Base-by-base conservation (phyloP, 2,888 invertebrate species). In the Drosophila paranaensis region DNA sequence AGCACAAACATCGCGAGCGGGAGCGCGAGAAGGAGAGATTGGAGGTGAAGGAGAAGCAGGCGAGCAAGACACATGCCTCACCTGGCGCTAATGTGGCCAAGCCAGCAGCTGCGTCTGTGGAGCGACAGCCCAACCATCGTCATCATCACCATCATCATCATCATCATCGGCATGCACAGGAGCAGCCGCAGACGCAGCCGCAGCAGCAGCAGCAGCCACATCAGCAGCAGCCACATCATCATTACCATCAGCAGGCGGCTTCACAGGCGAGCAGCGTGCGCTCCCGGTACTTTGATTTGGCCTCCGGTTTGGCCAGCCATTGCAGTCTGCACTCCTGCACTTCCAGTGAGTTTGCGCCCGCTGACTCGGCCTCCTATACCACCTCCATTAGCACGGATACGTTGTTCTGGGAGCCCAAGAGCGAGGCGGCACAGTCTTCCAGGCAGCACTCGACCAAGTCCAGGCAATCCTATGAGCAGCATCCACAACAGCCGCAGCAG, bases 331-430 rank as follows among this genome's bases (percentile, higher is more conserved):
- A 97, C 88, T 97, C 97, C 0, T 97, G 96, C 88, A 96, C 96
- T 0, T 96, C 96, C 2, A 97, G 96, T 89, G 95, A 95, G 69
- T 93, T 95, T 54, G 96, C 95, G 48, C 94, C 93, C 2, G 96
- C 96, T 45, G 96, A 95, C 84, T 96, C 96, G 43, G 95, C 95
- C 8, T 97, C 97, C 50, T 97, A 97, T 89, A 96, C 96, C 27
- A 97, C 97, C 14, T 97, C 97, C 0, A 93, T 97, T 14, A 97
- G 97, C 90, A 97, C 97, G 9, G 97, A 97, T 84, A 97, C 97
- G 2, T 93, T 97, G 0, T 97, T 97, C 90, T 97, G 97, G 96
- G 97, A 97, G 81, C 94, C 94, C 2, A 94, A 93, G 53, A 93
- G 91, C 73, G 93, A 93, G 27, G 87, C 87, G 8, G 82, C 79